These are phyloP conservation scores for Drosophila triauraria DNA, from an alignment of 1,140 invertebrate species.

Conservation along the genomic window DNA sequence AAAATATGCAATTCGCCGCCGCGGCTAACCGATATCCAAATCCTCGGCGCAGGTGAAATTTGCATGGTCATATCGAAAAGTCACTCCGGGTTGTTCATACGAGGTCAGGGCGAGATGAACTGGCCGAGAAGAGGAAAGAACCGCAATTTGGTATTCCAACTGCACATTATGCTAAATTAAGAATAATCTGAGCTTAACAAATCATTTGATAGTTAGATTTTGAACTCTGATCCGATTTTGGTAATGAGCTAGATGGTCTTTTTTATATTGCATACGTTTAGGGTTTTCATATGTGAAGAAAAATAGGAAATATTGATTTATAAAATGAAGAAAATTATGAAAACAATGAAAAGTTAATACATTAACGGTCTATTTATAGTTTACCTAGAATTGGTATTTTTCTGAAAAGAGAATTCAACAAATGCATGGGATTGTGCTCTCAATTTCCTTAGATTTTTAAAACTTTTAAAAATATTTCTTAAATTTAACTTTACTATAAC, in stretches of 20 bases:
- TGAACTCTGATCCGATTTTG: slow-evolving; percentile 35
- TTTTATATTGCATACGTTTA: not conserved
- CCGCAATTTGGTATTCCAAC: slow-evolving; percentile 41
- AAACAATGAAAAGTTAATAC: not conserved
- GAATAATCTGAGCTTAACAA: slow-evolving; percentile 19
- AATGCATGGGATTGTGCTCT: too few relatives aligned
- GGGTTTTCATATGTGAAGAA: not conserved
- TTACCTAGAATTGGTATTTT: not conserved
- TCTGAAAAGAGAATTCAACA: not conserved
- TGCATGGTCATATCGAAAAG: slow-evolving; percentile 76
- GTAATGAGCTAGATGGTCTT: not conserved
- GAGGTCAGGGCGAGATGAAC: slow-evolving; percentile 64
- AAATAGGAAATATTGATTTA: not conserved
- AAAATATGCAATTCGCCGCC: slow-evolving; percentile 66
- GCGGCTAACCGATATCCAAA: slow-evolving; percentile 28
- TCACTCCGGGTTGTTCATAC: slow-evolving; percentile 17
- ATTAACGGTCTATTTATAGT: not conserved
- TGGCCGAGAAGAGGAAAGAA: slow-evolving; percentile 28
- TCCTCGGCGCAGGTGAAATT: slow-evolving; percentile 70
- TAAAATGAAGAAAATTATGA: not conserved
- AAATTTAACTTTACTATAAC: not conserved
- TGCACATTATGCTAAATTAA: slow-evolving; percentile 55
- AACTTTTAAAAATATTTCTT: too few relatives aligned
- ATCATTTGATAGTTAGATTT: slow-evolving; percentile 44
- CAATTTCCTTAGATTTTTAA: too few relatives aligned